Base-by-base conservation (phyloP, 2,888 invertebrate genomes). In the Luperina nickerlii region DNA sequence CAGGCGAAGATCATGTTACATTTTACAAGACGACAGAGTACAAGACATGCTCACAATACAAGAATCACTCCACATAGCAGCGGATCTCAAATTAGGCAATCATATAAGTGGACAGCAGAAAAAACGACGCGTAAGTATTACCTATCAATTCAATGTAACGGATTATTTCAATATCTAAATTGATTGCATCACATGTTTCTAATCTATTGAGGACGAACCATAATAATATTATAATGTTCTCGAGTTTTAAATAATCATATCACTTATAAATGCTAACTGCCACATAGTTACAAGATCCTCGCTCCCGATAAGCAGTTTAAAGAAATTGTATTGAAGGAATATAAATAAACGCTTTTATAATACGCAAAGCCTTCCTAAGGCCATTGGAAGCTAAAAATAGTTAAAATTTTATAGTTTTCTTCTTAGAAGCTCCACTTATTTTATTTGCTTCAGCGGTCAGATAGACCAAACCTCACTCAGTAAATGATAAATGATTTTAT, bases 11-110 rank as follows among this genome's bases (percentile, higher is more conserved):
- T 98, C 98, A 6, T 99, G 99, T 88, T 99, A 99, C 95, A 99
- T 99, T 85, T 98, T 99, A 97, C 99, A 99, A 94, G 98, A 98
- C 90, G 98, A 98, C 90, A 97, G 97, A 91, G 97, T 99, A 38
- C 98, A 99, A 90, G 98, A 98, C 1, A 97, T 98, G 92, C 97
- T 99, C 60, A 98, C 98, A 4, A 98, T 99, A 8, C 97, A 97
- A 75, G 99, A 99, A 95, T 98, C 98, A 18, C 98, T 99, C 97
- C 97, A 97, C 89, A 98, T 99, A 81, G 98, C 99, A 0, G 99
- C 99, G 0, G 98, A 99, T 93, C 97, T 99, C 13, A 99, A 99
- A 96, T 97, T 99, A 79, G 98, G 98, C 20, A 97, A 97, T 70
- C 97, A 97, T 81, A 97, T 98, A 89, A 97, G 97, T 48, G 90